Base-by-base conservation (phyloP, 1,140 invertebrate species). In the Mercenaria mercenaria region DNA sequence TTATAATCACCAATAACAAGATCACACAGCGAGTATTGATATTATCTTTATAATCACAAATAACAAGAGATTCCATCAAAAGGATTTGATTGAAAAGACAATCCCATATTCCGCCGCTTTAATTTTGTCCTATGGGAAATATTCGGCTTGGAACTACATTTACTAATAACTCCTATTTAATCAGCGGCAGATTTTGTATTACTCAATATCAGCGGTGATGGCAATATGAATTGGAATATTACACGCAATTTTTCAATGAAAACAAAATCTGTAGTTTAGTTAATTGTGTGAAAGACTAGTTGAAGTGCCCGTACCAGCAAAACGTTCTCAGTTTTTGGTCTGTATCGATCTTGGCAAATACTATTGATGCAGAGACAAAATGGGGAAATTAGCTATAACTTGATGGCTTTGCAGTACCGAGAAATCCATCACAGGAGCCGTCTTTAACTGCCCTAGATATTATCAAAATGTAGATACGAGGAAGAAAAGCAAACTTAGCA, bases 81-180 rank as follows among this genome's bases (percentile, higher is more conserved):
- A 72, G 29, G 37, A 37, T 72, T 72, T 37, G 34, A 72, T 72
- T 72, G 67, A 41, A 72, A 72, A 72, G 67, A 72, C 67, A 72
- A 72, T 72, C 34, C 34, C 4, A 72, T 72, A 72, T 72, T 72
- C 34, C 10, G 20, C 34, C 11, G 67, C 67, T 39, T 29, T 39
- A 37, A 37, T 37, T 41, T 23, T 39, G 37, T 39, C 67, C 67
- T 26, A 39, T 72, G 67, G 67, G 32, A 39, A 39, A 72, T 72
- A 72, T 39, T 72, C n/a, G 67, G 29, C 67, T 72, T 39, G 34
- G 34, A 72, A 39, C 32, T 39, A 37, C 32, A 72, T 72, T 72
- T 72, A 72, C 67, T 72, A 37, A 39, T 72, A 72, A 72, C 29
- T 72, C 67, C 67, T 72, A 72, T 72, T 72, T 72, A 72, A 72